These are phyloP conservation scores for Chalcosyrphus nemorum DNA, from an alignment of 2,888 invertebrate genomes.

Conservation along the genomic window DNA sequence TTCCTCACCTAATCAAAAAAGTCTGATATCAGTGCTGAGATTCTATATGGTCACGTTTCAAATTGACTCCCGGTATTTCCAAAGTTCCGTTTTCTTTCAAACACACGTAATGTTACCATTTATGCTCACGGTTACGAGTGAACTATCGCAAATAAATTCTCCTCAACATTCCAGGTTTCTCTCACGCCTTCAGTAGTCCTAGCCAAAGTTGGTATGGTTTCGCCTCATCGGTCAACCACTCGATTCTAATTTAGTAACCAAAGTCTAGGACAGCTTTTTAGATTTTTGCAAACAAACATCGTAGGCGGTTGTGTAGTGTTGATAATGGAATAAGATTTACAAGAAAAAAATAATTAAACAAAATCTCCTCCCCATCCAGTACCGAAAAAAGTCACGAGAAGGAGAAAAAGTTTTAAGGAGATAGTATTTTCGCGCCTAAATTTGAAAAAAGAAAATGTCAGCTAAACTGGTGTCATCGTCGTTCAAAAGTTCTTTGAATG, in stretches of 20 bases:
- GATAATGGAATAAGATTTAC: constrained; percentile 60
- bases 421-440: constrained; percentile 2
- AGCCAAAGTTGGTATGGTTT: constrained; percentile 18
- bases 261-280: neutral
- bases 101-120: constrained; percentile 13
- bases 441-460: constrained; percentile 53
- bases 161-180: constrained; percentile 13
- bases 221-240: neutral
- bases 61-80: neutral
- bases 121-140: constrained; percentile 8
- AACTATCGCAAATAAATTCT: neutral
- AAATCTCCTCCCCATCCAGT: neutral
- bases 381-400: neutral
- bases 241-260: neutral
- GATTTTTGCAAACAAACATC: constrained; percentile 12
- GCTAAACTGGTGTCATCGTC: constrained; percentile 80
- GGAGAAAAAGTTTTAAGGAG: too few relatives aligned
- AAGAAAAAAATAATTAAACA: too few relatives aligned
- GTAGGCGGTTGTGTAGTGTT: constrained; percentile 40
- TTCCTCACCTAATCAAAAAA: too few relatives aligned
- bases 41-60: neutral
- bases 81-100: neutral
- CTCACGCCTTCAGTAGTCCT: neutral
- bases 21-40: too few relatives aligned
- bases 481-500: constrained; percentile 79